These are phyloP conservation scores for Drosophila albomicans DNA, from an alignment of 1,140 invertebrate species.

Conservation along the genomic window DNA sequence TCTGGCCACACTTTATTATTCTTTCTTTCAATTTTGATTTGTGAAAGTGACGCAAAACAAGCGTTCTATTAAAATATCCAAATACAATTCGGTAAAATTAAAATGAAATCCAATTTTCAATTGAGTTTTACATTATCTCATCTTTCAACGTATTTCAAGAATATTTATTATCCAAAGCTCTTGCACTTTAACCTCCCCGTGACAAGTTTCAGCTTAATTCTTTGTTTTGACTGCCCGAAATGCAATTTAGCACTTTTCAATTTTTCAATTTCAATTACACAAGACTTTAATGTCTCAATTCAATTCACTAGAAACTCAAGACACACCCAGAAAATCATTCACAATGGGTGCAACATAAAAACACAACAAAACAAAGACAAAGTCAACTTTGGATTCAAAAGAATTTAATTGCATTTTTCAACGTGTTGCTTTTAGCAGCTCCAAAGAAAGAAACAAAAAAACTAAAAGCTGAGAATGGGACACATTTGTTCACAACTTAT, in stretches of 20 bases:
- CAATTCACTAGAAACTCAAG: not conserved
- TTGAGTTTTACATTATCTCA: too few relatives aligned
- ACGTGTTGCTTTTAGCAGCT: conserved; percentile 48
- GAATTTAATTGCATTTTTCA: conserved; percentile 49
- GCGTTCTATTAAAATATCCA: too few relatives aligned
- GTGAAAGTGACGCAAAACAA: too few relatives aligned
- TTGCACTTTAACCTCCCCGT: conserved; percentile 8
- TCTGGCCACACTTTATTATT: too few relatives aligned
- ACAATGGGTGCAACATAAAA: conserved; percentile 1
- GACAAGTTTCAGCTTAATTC: conserved; percentile 1
- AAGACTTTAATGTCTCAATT: conserved; percentile 42
- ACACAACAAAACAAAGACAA: conserved; percentile 4
- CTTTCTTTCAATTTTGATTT: too few relatives aligned
- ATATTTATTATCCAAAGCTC: not conserved
- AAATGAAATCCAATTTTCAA: too few relatives aligned
- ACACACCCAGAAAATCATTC: conserved; percentile 24
- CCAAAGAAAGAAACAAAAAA: not conserved
- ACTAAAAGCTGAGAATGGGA: conserved; percentile 7
- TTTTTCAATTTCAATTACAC: conserved; percentile 23
- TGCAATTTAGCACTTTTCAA: conserved; percentile 22
- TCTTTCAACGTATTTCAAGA: not conserved
- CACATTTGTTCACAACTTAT: conserved; percentile 36
- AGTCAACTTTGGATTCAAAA: conserved; percentile 23
- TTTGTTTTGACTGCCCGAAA: not conserved
- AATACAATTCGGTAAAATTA: too few relatives aligned